phyloP scores from a whole-genome alignment of 2,797 vertebrate species.

The Sibirionetta formosa region DNA sequence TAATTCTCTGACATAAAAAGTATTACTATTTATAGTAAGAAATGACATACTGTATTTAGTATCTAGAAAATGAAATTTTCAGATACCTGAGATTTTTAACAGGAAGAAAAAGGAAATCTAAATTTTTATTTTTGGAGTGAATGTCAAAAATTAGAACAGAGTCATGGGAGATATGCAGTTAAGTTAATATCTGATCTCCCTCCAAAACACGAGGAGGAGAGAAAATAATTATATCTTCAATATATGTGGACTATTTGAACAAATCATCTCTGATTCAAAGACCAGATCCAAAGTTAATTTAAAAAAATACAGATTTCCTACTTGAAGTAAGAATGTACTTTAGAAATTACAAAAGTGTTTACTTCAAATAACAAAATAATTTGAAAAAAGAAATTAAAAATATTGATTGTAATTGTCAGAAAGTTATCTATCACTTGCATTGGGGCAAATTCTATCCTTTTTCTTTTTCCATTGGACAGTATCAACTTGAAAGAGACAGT shows the following conservation, averaged over 20 bases:
- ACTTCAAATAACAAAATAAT: not conserved
- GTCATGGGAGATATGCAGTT: not conserved
- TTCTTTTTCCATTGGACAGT: not conserved
- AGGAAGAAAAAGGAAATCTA: not conserved
- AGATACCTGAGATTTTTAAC: not conserved
- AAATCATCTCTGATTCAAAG: not conserved
- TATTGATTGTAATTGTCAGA: not conserved
- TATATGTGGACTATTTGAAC: not conserved
- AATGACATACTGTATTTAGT: not conserved
- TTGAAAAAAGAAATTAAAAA: not conserved
- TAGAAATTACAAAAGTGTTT: not conserved
- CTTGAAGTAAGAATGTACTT: not conserved
- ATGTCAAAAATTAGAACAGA: not conserved
- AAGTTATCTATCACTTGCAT: rapidly evolving
- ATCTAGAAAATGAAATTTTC: not conserved
- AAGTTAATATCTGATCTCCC: not conserved
- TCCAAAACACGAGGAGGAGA: not conserved
- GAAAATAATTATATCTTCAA: not conserved
- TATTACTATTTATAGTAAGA: not conserved
- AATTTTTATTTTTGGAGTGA: not conserved
- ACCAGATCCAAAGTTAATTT: not conserved
- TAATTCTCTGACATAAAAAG: not conserved
- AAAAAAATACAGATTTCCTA: not conserved
- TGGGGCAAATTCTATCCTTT: not conserved
- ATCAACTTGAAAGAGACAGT: not conserved